Evolutionary conservation across 2,888 invertebrate genomes (phyloP), one percentile per base, ranked within the genome.

Genomic region (Patella caerulea): DNA sequence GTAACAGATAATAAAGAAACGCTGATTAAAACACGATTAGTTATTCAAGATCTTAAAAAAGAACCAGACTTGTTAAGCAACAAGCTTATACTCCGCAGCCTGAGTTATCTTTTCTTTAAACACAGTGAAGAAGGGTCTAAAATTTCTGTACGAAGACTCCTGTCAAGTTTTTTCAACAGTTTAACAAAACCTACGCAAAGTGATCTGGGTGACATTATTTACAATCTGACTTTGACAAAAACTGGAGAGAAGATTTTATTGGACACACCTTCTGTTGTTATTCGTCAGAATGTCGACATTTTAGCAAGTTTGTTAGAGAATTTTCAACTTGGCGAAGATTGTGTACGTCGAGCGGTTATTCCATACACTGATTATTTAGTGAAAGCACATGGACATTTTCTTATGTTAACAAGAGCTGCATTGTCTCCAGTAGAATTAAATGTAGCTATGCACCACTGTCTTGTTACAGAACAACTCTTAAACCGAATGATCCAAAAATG

Each of bases 401-500:
- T 81, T 2, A 29, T 76, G 2, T 72, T 73, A 54, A 79, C 80
- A 52, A 77, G 78, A 83, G 83, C 74, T 24, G 65, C 65, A 12
- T 24, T 85, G 52, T 86, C 89, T 4, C 87, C 88, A 24, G 86
- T 88, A 2, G 81, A 83, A 59, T 82, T 83, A 55, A 89, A 88
- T 82, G 84, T 86, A 74, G 72, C 83, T 12, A 89, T 89, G 89
- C 86, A 88, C 71, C 83, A 86, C 71, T 87, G 87, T 76, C 81
- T 88, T 45, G 86, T 85, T 34, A 84, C 86, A 29, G 80, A 86
- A 34, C 87, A 89, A 78, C 78, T 86, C 19, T 76, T 85, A 77
- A 88, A 86, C 77, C 81, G 85, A 70, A 82, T 89, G 53, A 78
- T 88, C 45, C 89, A 89, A 82, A 87, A 87, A 71, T 86, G 85